These are phyloP conservation scores for Coilia nasus DNA, from an alignment of 2,797 vertebrate genomes.

Conservation along the genomic window DNA sequence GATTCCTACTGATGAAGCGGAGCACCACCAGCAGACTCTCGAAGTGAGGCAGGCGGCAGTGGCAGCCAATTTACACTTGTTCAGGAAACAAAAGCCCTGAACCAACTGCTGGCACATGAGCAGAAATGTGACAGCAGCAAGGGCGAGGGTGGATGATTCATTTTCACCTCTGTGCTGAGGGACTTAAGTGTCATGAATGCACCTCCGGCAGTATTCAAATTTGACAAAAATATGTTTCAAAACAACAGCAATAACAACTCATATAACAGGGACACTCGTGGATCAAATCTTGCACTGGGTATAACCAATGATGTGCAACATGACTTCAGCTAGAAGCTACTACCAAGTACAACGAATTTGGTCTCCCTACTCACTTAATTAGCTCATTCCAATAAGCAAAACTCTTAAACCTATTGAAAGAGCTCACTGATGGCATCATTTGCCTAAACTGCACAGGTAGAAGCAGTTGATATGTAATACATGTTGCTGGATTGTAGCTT, in stretches of 20 bases:
- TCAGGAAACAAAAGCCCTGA: not conserved
- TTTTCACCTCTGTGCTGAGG: conserved; percentile 5
- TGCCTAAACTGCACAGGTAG: no score
- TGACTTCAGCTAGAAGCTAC: no score
- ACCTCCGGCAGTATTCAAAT: not conserved
- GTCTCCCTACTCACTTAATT: no score
- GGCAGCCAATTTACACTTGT: conserved; percentile 37
- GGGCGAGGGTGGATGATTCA: conserved; percentile 4
- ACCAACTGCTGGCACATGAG: not conserved
- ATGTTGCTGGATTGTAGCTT: no score
- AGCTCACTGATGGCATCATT: no score
- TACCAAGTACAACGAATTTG: no score
- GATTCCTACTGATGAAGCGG: conserved; percentile 72
- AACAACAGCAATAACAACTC: not conserved
- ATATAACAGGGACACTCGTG: not conserved
- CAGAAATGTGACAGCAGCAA: not conserved
- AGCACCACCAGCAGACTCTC: conserved; percentile 59
- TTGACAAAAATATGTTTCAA: not conserved
- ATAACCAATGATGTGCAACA: not conserved
- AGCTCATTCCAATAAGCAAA: no score
- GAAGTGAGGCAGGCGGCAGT: conserved; percentile 43
- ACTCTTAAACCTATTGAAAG: no score
- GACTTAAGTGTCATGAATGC: not conserved
- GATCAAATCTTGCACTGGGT: not conserved
- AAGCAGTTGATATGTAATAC: no score